These are phyloP conservation scores for Chelmon rostratus DNA, from an alignment of 2,797 vertebrate genomes.

Conservation along the genomic window DNA sequence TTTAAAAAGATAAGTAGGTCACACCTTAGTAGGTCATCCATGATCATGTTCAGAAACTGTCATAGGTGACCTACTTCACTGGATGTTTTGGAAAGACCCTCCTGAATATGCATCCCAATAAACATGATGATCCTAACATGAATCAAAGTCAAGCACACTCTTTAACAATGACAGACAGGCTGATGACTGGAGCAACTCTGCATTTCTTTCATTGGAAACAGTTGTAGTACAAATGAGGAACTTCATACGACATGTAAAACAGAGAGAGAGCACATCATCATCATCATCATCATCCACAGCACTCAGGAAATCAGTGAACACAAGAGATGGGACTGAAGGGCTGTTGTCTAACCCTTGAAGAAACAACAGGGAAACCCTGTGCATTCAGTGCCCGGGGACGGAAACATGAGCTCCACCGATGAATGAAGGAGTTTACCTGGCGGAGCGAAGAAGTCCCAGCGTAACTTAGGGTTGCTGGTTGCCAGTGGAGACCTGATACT, in stretches of 20 bases:
- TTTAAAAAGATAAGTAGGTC: background rate
- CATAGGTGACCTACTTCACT: background rate
- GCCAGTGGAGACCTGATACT: constrained; percentile 86
- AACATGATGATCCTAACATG: constrained; percentile 2
- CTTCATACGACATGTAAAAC: constrained; percentile 14
- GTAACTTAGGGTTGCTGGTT: constrained; percentile 92
- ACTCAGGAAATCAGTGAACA: constrained; percentile 28
- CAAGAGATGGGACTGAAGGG: constrained; percentile 14
- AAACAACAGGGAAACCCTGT: constrained; percentile 56
- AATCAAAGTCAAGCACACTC: background rate
- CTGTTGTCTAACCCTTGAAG: constrained; percentile 35
- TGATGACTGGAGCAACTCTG: constrained; percentile 15
- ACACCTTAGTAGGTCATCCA: fast-evolving
- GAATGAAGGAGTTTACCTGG: constrained; percentile 89
- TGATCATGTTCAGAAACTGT: background rate
- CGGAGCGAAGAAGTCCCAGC: constrained; percentile 92
- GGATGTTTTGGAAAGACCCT: background rate
- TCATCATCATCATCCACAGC: constrained; percentile 16
- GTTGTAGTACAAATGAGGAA: constrained; percentile 20
- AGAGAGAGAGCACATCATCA: constrained; percentile 2
- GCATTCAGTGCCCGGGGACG: constrained; percentile 27
- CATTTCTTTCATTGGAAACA: background rate
- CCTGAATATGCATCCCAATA: background rate
- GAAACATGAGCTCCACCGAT: constrained; percentile 69
- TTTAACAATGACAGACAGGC: constrained; percentile 23